These are phyloP conservation scores for Hypomecis punctinalis DNA, from an alignment of 2,888 invertebrate genomes.

Conservation along the genomic window DNA sequence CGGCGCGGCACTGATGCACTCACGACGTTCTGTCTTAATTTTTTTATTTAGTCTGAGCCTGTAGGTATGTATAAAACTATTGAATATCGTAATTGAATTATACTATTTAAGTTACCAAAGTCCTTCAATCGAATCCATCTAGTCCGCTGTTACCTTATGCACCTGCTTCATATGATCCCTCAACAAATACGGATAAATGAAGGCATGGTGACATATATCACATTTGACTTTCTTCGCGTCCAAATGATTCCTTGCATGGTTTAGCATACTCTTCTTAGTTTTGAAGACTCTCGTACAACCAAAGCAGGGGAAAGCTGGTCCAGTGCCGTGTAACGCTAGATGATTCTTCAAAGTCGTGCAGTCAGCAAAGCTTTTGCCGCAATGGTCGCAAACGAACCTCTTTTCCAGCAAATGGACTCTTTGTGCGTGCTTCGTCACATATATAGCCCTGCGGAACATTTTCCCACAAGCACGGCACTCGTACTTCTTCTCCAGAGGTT, in stretches of 20 bases:
- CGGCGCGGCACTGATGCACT: too few relatives aligned
- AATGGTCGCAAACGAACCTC: conserved; percentile 39
- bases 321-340: conserved; percentile 59
- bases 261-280: conserved; percentile 50
- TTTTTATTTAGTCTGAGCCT: too few relatives aligned
- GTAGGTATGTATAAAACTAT: too few relatives aligned
- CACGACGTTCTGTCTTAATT: too few relatives aligned
- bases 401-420: conserved; percentile 44
- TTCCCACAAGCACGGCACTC: conserved; percentile 39
- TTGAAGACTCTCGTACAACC: conserved; percentile 64
- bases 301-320: conserved; percentile 57
- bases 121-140: too few relatives aligned
- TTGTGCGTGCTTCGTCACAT: conserved; percentile 36
- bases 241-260: conserved; percentile 56
- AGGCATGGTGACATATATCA: conserved; percentile 23
- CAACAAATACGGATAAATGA: conserved; percentile 30
- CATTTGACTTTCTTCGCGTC: conserved; percentile 50
- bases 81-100: too few relatives aligned
- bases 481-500: conserved; percentile 6
- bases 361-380: conserved; percentile 48
- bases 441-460: conserved; percentile 30
- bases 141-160: conserved; percentile 4
- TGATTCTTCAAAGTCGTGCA: conserved; percentile 62
- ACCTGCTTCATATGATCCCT: conserved; percentile 29
- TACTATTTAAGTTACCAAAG: too few relatives aligned